These are phyloP conservation scores for Atta cephalotes DNA, from an alignment of 1,140 invertebrate genomes.

Conservation along the genomic window DNA sequence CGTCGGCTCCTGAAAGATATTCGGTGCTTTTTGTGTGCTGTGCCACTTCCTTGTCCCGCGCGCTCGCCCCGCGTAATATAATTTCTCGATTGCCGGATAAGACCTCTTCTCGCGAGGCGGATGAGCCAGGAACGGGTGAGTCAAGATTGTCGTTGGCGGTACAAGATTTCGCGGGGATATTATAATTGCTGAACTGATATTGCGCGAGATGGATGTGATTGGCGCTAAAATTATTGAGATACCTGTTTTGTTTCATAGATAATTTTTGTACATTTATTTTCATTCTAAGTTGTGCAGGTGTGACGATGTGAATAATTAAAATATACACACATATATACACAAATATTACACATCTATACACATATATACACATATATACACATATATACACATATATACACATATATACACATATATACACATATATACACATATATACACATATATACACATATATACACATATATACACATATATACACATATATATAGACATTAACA, in stretches of 20 bases:
- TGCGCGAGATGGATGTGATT: neutral
- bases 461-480: too few species aligned
- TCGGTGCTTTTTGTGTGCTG: constrained; percentile 62
- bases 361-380: too few species aligned
- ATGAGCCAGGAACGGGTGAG: neutral
- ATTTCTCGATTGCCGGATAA: constrained; percentile 61
- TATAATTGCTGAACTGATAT: constrained; percentile 34
- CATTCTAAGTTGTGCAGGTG: neutral
- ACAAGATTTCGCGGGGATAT: constrained; percentile 20
- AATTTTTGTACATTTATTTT: constrained; percentile 12
- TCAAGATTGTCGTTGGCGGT: constrained; percentile 20
- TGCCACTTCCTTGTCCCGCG: constrained; percentile 12
- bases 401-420: neutral
- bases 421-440: neutral
- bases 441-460: too few species aligned
- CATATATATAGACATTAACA: too few species aligned
- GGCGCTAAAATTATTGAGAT: neutral
- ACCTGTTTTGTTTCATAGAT: constrained; percentile 7
- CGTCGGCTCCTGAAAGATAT: constrained; percentile 67
- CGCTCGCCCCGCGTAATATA: constrained; percentile 43
- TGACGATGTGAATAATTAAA: neutral
- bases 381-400: too few species aligned
- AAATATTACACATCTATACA: too few species aligned
- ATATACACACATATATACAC: neutral
- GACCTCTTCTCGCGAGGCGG: constrained; percentile 17